These are phyloP conservation scores for Magallana gigas DNA, from an alignment of 1,140 invertebrate genomes.

Conservation along the genomic window DNA sequence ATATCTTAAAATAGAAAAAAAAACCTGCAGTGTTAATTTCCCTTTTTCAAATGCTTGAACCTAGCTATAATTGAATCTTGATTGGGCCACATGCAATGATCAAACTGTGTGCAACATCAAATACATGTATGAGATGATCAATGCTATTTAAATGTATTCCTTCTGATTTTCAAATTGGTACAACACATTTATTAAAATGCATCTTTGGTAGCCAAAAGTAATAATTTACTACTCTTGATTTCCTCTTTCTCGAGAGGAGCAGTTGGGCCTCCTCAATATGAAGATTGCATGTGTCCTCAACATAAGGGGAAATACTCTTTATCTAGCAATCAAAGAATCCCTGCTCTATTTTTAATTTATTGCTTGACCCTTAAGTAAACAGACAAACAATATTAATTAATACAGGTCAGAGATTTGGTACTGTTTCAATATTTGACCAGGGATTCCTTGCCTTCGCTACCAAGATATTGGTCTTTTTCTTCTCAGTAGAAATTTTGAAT, in stretches of 20 bases:
- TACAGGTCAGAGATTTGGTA: background rate
- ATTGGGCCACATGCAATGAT: too few species aligned
- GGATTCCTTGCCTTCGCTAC: background rate
- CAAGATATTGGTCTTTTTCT: conserved; percentile 15
- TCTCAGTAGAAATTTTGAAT: background rate
- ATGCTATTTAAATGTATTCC: too few species aligned
- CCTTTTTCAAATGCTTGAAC: background rate
- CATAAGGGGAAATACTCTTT: background rate
- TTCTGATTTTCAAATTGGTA: too few species aligned
- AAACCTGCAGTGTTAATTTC: background rate
- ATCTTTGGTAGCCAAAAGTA: too few species aligned
- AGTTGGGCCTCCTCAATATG: too few species aligned
- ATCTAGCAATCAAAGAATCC: background rate
- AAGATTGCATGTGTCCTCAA: background rate
- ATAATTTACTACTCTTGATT: too few species aligned
- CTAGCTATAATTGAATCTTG: too few species aligned
- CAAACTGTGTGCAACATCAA: too few species aligned
- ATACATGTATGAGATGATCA: too few species aligned
- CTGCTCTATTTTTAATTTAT: conserved; percentile 2
- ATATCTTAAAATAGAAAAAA: background rate
- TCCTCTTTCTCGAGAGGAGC: too few species aligned
- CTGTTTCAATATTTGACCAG: conserved; percentile 22
- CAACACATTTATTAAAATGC: too few species aligned
- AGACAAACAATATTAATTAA: conserved; percentile 37
- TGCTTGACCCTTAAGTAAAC: conserved; percentile 32